Percentiles rank a stretch among this genome's conserved stretches.
These are phyloP conservation scores for Heliconius ethilla DNA, from an alignment of 2,888 invertebrate genomes.

Conservation along the genomic window DNA sequence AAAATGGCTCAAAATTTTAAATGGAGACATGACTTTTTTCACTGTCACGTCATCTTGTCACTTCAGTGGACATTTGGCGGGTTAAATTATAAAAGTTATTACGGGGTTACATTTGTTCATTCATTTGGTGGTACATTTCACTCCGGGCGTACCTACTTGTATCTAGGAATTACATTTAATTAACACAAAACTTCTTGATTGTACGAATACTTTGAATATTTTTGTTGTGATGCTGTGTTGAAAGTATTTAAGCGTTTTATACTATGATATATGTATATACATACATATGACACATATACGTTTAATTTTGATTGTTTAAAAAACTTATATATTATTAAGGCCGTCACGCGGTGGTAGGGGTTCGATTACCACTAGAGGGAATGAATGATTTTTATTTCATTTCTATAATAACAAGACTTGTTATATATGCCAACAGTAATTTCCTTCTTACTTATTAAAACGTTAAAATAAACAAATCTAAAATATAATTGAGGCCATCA, in stretches of 20 bases:
- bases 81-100: constrained; percentile 17
- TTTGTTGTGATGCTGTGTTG: neutral
- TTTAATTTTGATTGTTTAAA: no score
- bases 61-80: neutral
- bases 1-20: neutral
- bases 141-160: neutral
- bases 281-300: no score
- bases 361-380: no score
- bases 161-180: constrained; percentile 6
- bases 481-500: no score
- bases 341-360: no score
- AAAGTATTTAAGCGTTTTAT: neutral
- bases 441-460: no score
- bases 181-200: constrained; percentile 8
- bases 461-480: no score
- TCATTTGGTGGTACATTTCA: neutral
- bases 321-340: no score
- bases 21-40: neutral
- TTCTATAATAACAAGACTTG: no score
- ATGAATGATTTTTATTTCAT: no score
- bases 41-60: constrained; percentile 11
- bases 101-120: constrained; percentile 1
- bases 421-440: no score
- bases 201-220: neutral
- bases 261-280: no score